Evolutionary conservation across 2,113 vertebrate species (phyloP), one percentile per base, ranked within the genome.

Genomic region (Oncorhynchus clarkii): DNA sequence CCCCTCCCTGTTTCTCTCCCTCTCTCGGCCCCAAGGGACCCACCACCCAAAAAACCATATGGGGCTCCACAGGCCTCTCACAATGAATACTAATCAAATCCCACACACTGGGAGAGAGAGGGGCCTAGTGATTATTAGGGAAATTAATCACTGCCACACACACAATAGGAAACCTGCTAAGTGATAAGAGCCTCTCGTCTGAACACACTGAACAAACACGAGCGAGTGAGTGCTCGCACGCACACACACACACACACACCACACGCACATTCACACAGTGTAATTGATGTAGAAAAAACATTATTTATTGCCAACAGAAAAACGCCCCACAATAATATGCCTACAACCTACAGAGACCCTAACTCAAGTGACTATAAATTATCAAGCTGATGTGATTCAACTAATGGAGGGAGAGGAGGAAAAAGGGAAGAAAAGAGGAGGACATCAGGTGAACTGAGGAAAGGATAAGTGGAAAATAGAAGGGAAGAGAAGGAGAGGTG

Each of bases 81-180:
- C 87, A 89, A 93, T 95, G 93, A 93, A 87, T 92, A 92, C 87
- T 93, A 91, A 95, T 94, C 90, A 93, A 93, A 93, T 90, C 93
- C 74, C 66, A 51, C 31, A 57, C 31, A 20, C 73, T 20, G 59
- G 66, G 78, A 87, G 82, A 89, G 9, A 45, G 39, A 79, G 83
- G 80, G 86, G 86, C 88, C 76, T 84, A 88, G 82, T 82, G 89
- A 87, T 93, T 93, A 93, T 92, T 93, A 92, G 90, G 91, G 93
- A 92, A 92, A 95, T 96, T 94, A 96, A 96, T 96, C 94, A 95
- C 91, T 92, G 94, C 93, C 93, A 92, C 82, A 82, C 80, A 89
- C 84, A 93, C 90, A 92, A 94, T 90, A 82, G 80, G 88, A 92
- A 94, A 87, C 86, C 85, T 88, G 89, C 93, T 94, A 94, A 94